Conservation (phyloP, 2,113 vertebrate species). For the Ia io region DNA sequence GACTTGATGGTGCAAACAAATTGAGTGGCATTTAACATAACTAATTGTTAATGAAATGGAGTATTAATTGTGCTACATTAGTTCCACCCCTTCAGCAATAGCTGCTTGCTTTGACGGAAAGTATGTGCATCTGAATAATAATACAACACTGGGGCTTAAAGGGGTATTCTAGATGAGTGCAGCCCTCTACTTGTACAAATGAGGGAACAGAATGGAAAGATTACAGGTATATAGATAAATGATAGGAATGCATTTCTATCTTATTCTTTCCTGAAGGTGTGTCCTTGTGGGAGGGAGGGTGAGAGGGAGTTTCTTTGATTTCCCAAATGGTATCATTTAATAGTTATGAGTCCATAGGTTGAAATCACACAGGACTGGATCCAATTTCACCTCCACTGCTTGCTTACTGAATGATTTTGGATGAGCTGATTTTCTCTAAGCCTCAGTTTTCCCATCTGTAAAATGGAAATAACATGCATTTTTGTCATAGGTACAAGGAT, state of each 20-base stretch:
- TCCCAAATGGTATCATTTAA: neutral
- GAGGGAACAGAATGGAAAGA: neutral
- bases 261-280: neutral
- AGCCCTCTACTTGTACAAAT: constrained; percentile 21
- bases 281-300: too few species aligned
- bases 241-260: neutral
- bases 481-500: neutral
- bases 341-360: neutral
- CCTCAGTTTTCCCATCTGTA: constrained; percentile 28
- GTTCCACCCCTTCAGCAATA: constrained; percentile 64
- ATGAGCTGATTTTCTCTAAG: neutral
- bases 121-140: constrained; percentile 44
- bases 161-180: constrained; percentile 18
- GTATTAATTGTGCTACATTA: constrained; percentile 69
- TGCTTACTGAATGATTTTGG: neutral
- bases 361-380: neutral
- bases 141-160: neutral
- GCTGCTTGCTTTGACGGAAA: constrained; percentile 42
- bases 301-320: neutral
- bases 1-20: constrained; percentile 59
- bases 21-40: constrained; percentile 65
- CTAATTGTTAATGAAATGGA: constrained; percentile 73
- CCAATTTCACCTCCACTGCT: neutral
- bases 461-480: neutral
- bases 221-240: neutral